Percentiles rank a stretch among this genome's conserved stretches.
Conservation (phyloP, 2,888 invertebrate genomes). For the Coremacera marginata region DNA sequence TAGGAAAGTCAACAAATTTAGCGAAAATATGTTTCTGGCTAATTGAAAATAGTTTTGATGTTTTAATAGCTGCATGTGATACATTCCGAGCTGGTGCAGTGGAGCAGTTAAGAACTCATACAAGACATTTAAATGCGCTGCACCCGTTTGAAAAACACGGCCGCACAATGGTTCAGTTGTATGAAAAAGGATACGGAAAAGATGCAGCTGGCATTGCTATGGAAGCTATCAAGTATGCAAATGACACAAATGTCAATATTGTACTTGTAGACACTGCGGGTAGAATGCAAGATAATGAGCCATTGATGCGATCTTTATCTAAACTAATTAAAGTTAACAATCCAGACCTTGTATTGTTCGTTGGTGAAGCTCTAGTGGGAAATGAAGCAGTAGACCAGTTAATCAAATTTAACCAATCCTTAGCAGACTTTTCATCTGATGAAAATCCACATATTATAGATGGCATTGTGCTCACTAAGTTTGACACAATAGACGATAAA, state of each 20-base stretch:
- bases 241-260: slow-evolving; percentile 85
- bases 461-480: slow-evolving; percentile 99
- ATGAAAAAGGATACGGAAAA: slow-evolving; percentile 98
- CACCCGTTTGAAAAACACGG: slow-evolving; percentile 85
- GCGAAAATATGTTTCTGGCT: slow-evolving; percentile 99
- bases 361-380: slow-evolving; percentile 99
- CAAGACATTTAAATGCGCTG: slow-evolving; percentile 90
- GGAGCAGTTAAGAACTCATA: slow-evolving; percentile 96
- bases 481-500: slow-evolving; percentile 99
- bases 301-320: slow-evolving; percentile 96
- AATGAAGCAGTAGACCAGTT: slow-evolving; percentile 99
- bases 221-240: slow-evolving; percentile 93
- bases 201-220: slow-evolving; percentile 98
- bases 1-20: slow-evolving; percentile 98
- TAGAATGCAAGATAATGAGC: slow-evolving; percentile 99
- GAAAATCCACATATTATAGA: slow-evolving; percentile 92
- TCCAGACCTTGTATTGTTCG: slow-evolving; percentile 98
- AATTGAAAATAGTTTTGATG: slow-evolving; percentile 95
- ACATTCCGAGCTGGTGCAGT: slow-evolving; percentile 99
- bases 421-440: slow-evolving; percentile 90
- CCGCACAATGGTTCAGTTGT: slow-evolving; percentile 89
- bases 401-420: slow-evolving; percentile 97
- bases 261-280: slow-evolving; percentile 99
- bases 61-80: slow-evolving; percentile 98
- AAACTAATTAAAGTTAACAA: slow-evolving; percentile 98